phyloP scores from a whole-genome alignment of 2,113 vertebrate genomes.

The Gorsachius goisagi region DNA sequence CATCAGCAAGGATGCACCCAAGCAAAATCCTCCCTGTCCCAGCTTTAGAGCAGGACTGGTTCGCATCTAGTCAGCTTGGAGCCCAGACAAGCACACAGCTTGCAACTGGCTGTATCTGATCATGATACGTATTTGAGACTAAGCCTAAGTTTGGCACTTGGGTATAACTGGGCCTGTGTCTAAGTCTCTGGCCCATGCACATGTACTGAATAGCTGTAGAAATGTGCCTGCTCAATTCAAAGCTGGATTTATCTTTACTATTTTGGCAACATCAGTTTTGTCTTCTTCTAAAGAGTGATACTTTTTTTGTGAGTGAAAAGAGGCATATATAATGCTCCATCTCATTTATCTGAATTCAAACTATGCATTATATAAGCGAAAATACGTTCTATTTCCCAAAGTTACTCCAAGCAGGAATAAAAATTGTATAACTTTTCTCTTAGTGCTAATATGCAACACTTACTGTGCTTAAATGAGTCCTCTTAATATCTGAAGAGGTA shows the following conservation, averaged over 20 bases:
- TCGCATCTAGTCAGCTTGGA: neutral
- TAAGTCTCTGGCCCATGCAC: neutral
- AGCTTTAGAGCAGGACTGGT: neutral
- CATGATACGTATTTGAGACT: neutral
- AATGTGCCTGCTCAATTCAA: neutral
- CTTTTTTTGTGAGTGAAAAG: neutral
- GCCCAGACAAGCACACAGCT: neutral
- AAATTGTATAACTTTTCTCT: neutral
- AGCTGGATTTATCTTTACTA: neutral
- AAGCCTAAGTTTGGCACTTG: neutral
- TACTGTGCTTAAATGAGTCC: neutral
- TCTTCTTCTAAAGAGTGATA: neutral
- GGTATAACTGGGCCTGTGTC: neutral
- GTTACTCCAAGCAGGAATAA: neutral
- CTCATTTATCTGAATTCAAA: neutral
- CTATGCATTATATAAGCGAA: neutral
- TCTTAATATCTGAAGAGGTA: neutral
- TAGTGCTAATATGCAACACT: neutral
- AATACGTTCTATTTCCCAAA: neutral
- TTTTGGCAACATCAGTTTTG: neutral
- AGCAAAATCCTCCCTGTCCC: neutral
- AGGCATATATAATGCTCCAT: neutral
- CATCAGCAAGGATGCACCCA: fast-evolving
- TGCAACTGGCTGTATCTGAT: neutral
- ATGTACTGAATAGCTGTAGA: neutral